These are phyloP conservation scores for Melieria crassipennis DNA, from an alignment of 2,888 invertebrate species.

Conservation along the genomic window DNA sequence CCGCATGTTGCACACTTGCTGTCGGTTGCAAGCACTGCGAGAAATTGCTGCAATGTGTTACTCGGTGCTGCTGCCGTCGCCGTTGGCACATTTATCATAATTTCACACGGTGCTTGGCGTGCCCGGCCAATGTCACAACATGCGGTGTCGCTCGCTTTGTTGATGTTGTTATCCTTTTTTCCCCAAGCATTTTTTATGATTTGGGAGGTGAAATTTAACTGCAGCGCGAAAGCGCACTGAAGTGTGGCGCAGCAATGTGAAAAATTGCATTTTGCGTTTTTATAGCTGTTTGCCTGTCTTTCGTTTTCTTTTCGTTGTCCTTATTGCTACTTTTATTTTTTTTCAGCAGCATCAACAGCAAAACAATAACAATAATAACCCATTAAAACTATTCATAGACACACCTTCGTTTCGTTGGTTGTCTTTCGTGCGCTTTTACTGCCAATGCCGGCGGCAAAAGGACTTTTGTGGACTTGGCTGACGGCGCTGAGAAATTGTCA, in stretches of 20 bases:
- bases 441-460: no score
- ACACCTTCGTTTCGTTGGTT: constrained; percentile 36
- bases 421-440: no score
- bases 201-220: no score
- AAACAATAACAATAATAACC: constrained; percentile 40
- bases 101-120: constrained; percentile 41
- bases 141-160: not conserved
- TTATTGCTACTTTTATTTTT: not conserved
- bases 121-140: constrained; percentile 27
- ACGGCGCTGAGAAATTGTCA: no score
- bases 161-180: constrained; percentile 4
- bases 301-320: not conserved
- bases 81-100: constrained; percentile 42
- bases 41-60: constrained; percentile 30
- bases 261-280: constrained; percentile 33
- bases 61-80: constrained; percentile 2
- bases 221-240: no score
- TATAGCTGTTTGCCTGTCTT: constrained; percentile 18
- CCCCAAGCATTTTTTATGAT: not conserved
- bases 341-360: constrained; percentile 15
- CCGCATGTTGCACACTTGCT: not conserved
- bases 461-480: no score
- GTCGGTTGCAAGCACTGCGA: not conserved
- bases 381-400: constrained; percentile 40
- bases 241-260: constrained; percentile 19